Evolutionary conservation across 2,113 vertebrate genomes (phyloP).

Genomic region (Elephas maximus): DNA sequence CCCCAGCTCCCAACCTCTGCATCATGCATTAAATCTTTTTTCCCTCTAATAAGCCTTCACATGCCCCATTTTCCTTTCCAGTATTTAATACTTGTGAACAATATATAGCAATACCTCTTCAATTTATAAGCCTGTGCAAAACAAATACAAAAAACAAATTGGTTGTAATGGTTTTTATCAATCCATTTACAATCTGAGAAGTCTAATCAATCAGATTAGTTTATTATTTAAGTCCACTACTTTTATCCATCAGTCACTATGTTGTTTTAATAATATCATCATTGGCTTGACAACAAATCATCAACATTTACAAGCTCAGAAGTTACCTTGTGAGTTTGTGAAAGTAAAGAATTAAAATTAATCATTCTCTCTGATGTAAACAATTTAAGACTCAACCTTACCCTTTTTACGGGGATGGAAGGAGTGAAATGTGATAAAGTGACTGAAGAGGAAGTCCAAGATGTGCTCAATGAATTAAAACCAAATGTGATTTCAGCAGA

Average conservation of each 20-base stretch:
- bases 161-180: background rate
- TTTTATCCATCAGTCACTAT: background rate
- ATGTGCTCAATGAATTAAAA: background rate
- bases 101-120: background rate
- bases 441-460: background rate
- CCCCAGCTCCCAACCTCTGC: background rate
- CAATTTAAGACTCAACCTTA: background rate
- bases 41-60: background rate
- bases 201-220: background rate
- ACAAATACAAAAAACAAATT: background rate
- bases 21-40: background rate
- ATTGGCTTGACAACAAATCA: background rate
- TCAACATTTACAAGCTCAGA: background rate
- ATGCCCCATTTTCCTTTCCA: background rate
- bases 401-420: background rate
- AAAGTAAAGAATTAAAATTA: slow-evolving; percentile 18
- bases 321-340: background rate
- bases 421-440: background rate
- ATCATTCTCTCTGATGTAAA: background rate
- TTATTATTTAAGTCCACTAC: background rate
- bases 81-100: background rate
- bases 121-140: background rate
- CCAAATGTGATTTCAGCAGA: background rate
- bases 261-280: background rate
- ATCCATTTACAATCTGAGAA: background rate